These are phyloP conservation scores for Nomada fucata DNA, from an alignment of 2,888 invertebrate genomes.

Conservation along the genomic window DNA sequence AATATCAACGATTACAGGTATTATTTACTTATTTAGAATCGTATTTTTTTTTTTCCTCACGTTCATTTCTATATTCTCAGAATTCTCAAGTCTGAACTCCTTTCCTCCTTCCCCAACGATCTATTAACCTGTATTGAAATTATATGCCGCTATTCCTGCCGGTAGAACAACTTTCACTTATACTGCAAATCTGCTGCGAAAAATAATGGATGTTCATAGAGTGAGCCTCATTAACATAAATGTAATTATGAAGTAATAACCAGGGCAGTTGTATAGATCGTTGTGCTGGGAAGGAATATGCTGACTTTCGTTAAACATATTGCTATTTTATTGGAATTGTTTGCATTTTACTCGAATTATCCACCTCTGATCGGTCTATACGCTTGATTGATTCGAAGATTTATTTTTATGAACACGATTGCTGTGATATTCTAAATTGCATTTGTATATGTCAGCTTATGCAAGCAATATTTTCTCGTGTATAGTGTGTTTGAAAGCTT, in stretches of 20 bases:
- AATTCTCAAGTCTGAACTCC: not conserved
- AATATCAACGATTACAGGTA: conserved; percentile 79
- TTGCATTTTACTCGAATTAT: too few relatives aligned
- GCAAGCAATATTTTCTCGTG: too few relatives aligned
- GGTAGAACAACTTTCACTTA: conserved; percentile 2
- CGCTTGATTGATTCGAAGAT: too few relatives aligned
- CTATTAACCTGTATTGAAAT: not conserved
- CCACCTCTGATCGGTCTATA: too few relatives aligned
- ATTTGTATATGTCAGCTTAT: too few relatives aligned
- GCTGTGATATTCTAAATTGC: too few relatives aligned
- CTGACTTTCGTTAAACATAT: too few relatives aligned
- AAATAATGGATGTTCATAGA: not conserved
- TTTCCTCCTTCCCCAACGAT: not conserved
- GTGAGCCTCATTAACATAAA: not conserved
- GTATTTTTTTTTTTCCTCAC: not conserved
- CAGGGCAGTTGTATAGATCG: too few relatives aligned
- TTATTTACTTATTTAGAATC: not conserved
- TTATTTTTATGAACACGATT: too few relatives aligned
- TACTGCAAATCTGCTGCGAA: not conserved
- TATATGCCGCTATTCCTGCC: not conserved
- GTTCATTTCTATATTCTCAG: not conserved
- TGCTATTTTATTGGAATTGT: too few relatives aligned
- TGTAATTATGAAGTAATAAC: not conserved
- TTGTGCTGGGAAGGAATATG: too few relatives aligned
- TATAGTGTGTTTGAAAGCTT: too few relatives aligned